Conservation (phyloP, 2,888 invertebrate genomes). For the Macrosiphum euphorbiae region DNA sequence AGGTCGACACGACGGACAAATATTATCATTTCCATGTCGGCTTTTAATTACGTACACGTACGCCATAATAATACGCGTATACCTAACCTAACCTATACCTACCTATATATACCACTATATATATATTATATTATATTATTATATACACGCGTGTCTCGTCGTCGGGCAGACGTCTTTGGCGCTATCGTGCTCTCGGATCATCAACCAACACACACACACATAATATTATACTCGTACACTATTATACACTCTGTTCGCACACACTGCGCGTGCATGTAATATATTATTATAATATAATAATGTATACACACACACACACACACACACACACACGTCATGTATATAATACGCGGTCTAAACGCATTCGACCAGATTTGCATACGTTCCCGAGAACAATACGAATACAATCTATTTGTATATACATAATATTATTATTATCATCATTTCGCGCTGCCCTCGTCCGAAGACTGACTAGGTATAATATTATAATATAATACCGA, state of each 20-base stretch:
- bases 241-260: not conserved
- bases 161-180: conserved; percentile 14
- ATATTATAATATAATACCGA: not conserved
- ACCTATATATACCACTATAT: not conserved
- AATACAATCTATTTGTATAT: not conserved
- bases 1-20: conserved; percentile 29
- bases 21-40: conserved; percentile 21
- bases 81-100: not conserved
- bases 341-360: not conserved
- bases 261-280: not conserved
- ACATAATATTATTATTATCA: not conserved
- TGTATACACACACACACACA: not conserved
- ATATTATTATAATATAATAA: conserved; percentile 1
- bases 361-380: conserved; percentile 44
- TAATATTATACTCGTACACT: not conserved
- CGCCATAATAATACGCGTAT: not conserved
- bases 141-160: not conserved
- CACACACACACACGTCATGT: not conserved
- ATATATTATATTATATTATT: not conserved
- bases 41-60: conserved; percentile 7
- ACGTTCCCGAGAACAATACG: conserved; percentile 41
- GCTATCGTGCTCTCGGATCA: conserved; percentile 27
- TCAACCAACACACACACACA: not conserved
- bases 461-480: not conserved
- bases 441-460: not conserved